A percentile compares a stretch with the other conserved stretches of the same genome.
These are phyloP conservation scores for Nymphalis c-album DNA, from an alignment of 2,888 invertebrate species.

Conservation along the genomic window DNA sequence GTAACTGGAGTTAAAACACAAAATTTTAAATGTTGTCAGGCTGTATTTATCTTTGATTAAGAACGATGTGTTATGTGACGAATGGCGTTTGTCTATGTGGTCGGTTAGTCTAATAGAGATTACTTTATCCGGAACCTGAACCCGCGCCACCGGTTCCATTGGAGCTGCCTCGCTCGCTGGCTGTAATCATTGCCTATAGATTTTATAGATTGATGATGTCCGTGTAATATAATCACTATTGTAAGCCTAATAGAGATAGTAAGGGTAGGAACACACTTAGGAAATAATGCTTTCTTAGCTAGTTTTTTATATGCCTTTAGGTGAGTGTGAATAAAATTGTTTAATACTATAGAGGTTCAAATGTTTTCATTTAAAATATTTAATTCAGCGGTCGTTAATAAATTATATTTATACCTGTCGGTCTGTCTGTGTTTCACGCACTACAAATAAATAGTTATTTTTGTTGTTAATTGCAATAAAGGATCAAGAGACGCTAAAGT, in stretches of 20 bases:
- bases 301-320: too few relatives aligned
- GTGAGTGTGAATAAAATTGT: too few relatives aligned
- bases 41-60: neutral
- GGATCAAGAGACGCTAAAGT: too few relatives aligned
- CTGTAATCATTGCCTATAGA: slow-evolving; percentile 31
- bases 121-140: slow-evolving; percentile 34
- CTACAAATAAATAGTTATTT: too few relatives aligned
- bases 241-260: slow-evolving; percentile 28
- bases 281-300: neutral
- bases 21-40: neutral
- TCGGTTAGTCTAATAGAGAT: slow-evolving; percentile 25
- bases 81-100: neutral
- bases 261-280: slow-evolving; percentile 14
- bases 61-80: neutral
- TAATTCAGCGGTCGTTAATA: too few relatives aligned
- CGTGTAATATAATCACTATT: slow-evolving; percentile 28
- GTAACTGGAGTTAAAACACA: too few relatives aligned
- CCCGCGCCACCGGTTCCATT: slow-evolving; percentile 36
- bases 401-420: too few relatives aligned
- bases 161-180: slow-evolving; percentile 17
- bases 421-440: too few relatives aligned
- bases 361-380: too few relatives aligned
- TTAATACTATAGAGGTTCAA: too few relatives aligned
- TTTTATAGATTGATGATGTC: slow-evolving; percentile 35
- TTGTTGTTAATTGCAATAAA: too few relatives aligned